Evolutionary conservation across 2,113 vertebrate species (phyloP), one percentile per base, ranked within the genome.

Genomic region (Sinocyclocheilus anshuiensis): DNA sequence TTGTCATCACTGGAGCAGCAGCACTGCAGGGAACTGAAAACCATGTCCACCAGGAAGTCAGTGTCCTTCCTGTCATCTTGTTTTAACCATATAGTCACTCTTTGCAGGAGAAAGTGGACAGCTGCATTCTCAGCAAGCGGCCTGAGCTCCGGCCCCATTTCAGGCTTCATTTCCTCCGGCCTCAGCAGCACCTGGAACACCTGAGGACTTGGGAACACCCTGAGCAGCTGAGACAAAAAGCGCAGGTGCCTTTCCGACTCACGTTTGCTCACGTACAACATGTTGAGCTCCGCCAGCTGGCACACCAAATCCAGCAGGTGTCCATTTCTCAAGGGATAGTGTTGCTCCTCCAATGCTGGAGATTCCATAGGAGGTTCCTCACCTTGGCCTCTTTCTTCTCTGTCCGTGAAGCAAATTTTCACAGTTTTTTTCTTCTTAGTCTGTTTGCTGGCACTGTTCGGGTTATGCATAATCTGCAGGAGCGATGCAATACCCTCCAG

Each of bases 241-340:
- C 93, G 92, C 61, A 99, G 93, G 91, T 99, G 97, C n/a, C 86
- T 92, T 86, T 97, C 96, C 0, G 98, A 99, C 83, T 93, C 94
- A 26, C 92, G 95, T 85, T 97, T 94, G 36, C 93, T 96, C 88
- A 97, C 93, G 84, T 96, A 96, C 26, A 93, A 94, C 91, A 99
- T 94, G 88, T 96, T 97, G 76, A 97, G 91, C 84, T 96, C 95
- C 5, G 96, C 96, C 85, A 98, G 94, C 88, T 89, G 95, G 91
- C 97, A 99, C 72, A 98, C 97, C 48, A 97, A 93, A 69, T 95
- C 94, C 93, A 97, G 96, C 89, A 99, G 93, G 91, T 95, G 95
- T 75, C 94, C 93, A 0, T 90, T 92, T 90, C 89, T 94, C 89
- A 92, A 91, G 55, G 92, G 90, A 59, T 86, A 88, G 36, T 80